phyloP scores from a whole-genome alignment of 1,140 invertebrate genomes.

The Bombus polaris region DNA sequence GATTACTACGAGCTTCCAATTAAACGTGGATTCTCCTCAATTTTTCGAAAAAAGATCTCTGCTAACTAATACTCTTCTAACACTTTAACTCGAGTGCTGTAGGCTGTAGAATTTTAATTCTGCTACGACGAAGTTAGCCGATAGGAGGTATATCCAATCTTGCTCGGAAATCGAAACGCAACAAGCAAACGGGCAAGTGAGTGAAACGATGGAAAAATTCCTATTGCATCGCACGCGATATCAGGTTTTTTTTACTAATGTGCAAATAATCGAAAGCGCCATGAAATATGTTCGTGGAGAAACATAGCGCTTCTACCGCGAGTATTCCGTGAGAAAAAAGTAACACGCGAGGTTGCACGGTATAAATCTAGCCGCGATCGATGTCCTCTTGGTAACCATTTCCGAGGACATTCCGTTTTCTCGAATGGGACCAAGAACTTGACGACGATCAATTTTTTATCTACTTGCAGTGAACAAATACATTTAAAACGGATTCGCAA shows the following conservation, averaged over 20 bases:
- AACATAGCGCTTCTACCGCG: background rate
- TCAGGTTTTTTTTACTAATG: background rate
- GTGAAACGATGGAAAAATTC: background rate
- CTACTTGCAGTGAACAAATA: background rate
- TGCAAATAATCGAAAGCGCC: background rate
- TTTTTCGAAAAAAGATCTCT: too few relatives aligned
- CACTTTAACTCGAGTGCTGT: background rate
- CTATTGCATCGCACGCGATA: too few relatives aligned
- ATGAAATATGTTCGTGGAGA: too few relatives aligned
- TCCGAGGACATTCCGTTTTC: conserved; percentile 44
- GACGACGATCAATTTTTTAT: background rate
- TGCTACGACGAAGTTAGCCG: background rate
- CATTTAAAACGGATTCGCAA: background rate
- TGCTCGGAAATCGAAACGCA: background rate
- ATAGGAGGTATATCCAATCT: background rate
- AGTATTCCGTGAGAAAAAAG: conserved; percentile 3
- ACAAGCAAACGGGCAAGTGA: background rate
- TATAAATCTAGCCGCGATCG: conserved; percentile 65
- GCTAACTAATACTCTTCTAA: too few relatives aligned
- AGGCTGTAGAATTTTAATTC: background rate
- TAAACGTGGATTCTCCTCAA: too few relatives aligned
- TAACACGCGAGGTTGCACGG: conserved; percentile 58
- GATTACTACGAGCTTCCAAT: background rate
- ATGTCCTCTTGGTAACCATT: conserved; percentile 61
- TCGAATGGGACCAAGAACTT: conserved; percentile 23